These are phyloP conservation scores for Tetranychus piercei DNA, from an alignment of 2,888 invertebrate genomes.

Conservation along the genomic window DNA sequence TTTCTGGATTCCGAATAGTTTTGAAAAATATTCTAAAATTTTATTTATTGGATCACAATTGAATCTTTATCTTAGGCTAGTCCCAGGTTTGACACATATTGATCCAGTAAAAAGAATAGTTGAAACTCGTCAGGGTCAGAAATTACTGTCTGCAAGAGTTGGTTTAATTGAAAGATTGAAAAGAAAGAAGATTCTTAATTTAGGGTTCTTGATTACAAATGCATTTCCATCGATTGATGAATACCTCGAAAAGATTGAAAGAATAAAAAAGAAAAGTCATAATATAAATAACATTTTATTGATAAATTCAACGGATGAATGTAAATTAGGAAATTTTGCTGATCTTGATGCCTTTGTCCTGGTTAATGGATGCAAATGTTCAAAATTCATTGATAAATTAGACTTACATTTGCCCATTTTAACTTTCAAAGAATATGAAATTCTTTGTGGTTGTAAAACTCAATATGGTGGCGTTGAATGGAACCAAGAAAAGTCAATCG, in stretches of 20 bases:
- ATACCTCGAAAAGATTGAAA: not conserved
- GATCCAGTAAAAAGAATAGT: not conserved
- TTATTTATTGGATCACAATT: not conserved
- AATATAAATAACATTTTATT: not conserved
- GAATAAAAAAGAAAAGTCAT: conserved; percentile 3
- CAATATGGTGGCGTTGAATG: conserved; percentile 2
- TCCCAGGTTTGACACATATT: not conserved
- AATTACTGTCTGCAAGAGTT: not conserved
- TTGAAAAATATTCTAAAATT: not conserved
- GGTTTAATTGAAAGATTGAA: not conserved
- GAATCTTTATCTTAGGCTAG: not conserved
- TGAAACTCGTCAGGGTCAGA: not conserved
- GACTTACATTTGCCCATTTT: conserved; percentile 2
- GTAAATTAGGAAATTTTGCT: conserved; percentile 7
- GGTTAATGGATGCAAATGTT: not conserved
- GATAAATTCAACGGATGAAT: conserved; percentile 4
- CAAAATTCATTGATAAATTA: not conserved
- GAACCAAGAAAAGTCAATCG: not conserved
- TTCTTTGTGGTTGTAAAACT: conserved; percentile 6
- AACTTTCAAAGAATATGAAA: not conserved
- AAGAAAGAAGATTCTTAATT: not conserved
- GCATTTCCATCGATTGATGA: conserved; percentile 1
- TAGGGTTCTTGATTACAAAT: conserved; percentile 4
- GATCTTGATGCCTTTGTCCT: conserved; percentile 5
- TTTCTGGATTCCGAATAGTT: not conserved